phyloP scores from a whole-genome alignment of 2,113 vertebrate genomes.

The Boleophthalmus pectinirostris region DNA sequence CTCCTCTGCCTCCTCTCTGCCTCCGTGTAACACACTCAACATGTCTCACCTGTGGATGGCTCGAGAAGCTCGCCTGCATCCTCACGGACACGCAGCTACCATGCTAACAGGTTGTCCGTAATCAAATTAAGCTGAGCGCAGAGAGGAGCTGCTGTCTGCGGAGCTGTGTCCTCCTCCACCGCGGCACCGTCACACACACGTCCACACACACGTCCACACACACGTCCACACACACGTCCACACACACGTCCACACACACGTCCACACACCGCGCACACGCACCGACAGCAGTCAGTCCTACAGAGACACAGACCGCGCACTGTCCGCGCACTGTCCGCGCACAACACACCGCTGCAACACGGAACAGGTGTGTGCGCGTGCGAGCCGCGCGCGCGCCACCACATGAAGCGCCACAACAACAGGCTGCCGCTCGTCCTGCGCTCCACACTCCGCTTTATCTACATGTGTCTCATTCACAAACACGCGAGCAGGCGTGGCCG shows the following conservation, averaged over 20 bases:
- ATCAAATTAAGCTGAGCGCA: conserved; percentile 24
- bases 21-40: not conserved
- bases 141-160: conserved; percentile 8
- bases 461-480: conserved; percentile 40
- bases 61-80: not conserved
- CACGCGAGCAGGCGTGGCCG: conserved; percentile 72
- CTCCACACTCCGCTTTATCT: not conserved
- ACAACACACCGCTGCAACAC: conserved; percentile 64
- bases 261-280: not conserved
- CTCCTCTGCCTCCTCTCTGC: not conserved
- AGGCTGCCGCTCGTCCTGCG: conserved; percentile 2
- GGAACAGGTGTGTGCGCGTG: conserved; percentile 71
- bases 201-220: not conserved
- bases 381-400: conserved; percentile 23
- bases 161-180: not conserved
- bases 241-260: not conserved
- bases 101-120: conserved; percentile 38
- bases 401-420: conserved; percentile 30
- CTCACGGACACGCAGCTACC: conserved; percentile 11
- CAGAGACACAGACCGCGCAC: not conserved
- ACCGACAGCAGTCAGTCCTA: not conserved
- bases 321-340: not conserved
- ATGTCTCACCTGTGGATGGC: not conserved
- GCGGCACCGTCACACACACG: not conserved
- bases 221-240: not conserved